Conservation (phyloP, 2,797 vertebrate genomes). For the Takifugu ocellatus region DNA sequence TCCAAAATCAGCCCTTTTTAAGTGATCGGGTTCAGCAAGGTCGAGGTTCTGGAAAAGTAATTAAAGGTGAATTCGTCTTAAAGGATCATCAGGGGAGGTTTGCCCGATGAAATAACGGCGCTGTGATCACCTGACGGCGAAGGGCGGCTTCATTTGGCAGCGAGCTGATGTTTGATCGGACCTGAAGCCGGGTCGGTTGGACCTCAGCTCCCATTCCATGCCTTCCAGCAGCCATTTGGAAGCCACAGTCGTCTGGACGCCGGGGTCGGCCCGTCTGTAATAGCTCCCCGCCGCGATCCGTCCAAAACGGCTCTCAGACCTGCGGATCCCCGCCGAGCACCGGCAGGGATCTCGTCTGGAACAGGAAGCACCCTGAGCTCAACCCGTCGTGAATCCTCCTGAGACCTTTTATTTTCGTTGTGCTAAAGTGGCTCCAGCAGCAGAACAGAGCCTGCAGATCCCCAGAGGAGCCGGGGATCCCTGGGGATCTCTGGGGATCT, state of each 20-base stretch:
- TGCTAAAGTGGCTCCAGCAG: not conserved
- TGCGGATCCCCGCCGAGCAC: slow-evolving; percentile 42
- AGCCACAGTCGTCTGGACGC: slow-evolving; percentile 20
- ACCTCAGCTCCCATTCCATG: slow-evolving; percentile 4
- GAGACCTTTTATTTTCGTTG: no score
- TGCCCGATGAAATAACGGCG: no score
- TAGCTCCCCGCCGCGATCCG: slow-evolving; percentile 40
- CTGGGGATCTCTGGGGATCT: no score
- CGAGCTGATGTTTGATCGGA: no score
- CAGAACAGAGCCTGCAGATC: slow-evolving; percentile 18
- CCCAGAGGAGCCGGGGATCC: slow-evolving; percentile 15
- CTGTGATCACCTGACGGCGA: no score
- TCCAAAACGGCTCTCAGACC: slow-evolving; percentile 45
- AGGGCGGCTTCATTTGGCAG: no score
- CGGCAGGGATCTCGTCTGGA: slow-evolving; percentile 31
- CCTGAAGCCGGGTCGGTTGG: no score
- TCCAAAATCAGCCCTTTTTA: no score
- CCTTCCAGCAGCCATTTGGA: slow-evolving; percentile 48
- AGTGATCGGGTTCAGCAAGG: no score
- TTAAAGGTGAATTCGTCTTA: no score
- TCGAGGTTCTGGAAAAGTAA: no score
- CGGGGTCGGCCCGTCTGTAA: slow-evolving; percentile 41
- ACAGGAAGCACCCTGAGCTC: slow-evolving; percentile 22
- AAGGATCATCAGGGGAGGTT: no score
- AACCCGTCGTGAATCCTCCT: slow-evolving; percentile 10